Base-by-base conservation (phyloP, 2,888 invertebrate species). In the Pycnomerus fuliginosus region DNA sequence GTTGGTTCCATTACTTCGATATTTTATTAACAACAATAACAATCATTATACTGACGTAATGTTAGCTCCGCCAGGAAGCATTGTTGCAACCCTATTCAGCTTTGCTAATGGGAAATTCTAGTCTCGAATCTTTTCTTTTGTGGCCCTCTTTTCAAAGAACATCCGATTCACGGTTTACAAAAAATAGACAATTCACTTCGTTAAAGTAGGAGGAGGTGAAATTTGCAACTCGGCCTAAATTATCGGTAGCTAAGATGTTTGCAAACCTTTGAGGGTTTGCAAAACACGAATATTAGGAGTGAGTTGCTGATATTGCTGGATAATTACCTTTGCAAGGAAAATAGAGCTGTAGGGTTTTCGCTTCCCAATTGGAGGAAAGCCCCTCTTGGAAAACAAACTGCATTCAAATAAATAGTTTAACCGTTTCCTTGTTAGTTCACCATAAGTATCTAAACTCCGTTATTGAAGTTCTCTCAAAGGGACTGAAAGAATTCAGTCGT, bases 71-170 rank as follows among this genome's bases (percentile, higher is more conserved):
- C 20, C 36, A 50, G 38, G 28, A 31, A 28, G 43, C 43, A 47
- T 50, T 52, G 52, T 52, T 52, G 44, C 44, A 42, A 24, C 38
- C 39, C 52, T 32, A 49, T 56, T 53, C 58, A 58, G 40, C 48
- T 55, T 48, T 48, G 50, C 57, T 60, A 60, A 62, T 62, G 61
- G 58, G 55, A 61, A 61, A 58, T 57, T 58, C 59, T 56, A 53
- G 56, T 61, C 59, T 55, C 50, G 57, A 53, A 56, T 53, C 56
- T 56, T 57, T 53, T 55, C 57, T 56, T 56, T 57, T 56, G 56
- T 58, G 38, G 38, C 38, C 20, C 34, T 34, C 44, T 31, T 44
- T 52, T 52, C 55, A 57, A 55, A 48, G 56, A 53, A 54, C 58
- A 55, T 60, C 56, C 58, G 58, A 54, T 51, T 50, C 51, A 37